Evolutionary conservation across 2,113 vertebrate species (phyloP).

Genomic region (Picathartes gymnocephalus): DNA sequence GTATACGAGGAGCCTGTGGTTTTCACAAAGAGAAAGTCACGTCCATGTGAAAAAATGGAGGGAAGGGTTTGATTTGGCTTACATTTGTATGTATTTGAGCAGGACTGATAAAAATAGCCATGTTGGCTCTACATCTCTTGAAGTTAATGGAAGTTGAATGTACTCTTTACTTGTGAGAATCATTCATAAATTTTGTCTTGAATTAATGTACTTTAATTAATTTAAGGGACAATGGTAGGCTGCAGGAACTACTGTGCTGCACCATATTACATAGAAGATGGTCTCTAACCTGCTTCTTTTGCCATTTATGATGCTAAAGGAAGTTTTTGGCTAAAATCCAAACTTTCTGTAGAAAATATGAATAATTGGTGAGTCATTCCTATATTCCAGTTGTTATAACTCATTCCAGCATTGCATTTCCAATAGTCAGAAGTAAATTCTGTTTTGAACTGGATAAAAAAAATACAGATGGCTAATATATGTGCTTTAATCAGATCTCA

Average conservation of each 20-base stretch:
- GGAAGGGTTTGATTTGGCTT: neutral
- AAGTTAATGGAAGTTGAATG: neutral
- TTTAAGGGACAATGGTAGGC: neutral
- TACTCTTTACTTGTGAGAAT: neutral
- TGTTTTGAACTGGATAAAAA: neutral
- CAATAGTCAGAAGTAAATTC: neutral
- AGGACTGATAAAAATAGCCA: neutral
- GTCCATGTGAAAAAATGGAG: neutral
- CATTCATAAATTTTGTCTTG: neutral
- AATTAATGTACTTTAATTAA: neutral
- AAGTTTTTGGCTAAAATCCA: neutral
- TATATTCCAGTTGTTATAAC: neutral
- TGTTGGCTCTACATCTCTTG: neutral
- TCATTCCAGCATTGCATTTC: neutral
- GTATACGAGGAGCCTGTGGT: neutral
- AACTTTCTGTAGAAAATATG: neutral
- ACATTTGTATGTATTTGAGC: neutral
- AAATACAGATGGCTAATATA: neutral
- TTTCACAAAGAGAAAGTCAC: neutral
- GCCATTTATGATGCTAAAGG: neutral
- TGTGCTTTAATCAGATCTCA: neutral
- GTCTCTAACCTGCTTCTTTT: neutral
- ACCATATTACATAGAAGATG: neutral
- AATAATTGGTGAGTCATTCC: neutral
- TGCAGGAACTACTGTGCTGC: neutral